Percentiles rank a stretch among this genome's conserved stretches.
phyloP scores from a whole-genome alignment of 2,888 invertebrate species.

The Gymnocheta viridis region DNA sequence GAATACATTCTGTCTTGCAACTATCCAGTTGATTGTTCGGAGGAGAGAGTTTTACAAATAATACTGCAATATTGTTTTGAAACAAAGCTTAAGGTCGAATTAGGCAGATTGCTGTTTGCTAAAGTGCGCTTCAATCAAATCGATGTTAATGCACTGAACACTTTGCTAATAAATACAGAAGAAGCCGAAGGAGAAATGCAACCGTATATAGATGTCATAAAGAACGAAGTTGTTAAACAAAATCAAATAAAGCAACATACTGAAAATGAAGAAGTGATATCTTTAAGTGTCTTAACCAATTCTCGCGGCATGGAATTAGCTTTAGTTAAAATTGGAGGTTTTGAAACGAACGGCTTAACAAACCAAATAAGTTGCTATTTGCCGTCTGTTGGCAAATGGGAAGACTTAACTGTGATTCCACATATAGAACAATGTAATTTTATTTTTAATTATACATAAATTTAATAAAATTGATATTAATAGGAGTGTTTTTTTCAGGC shows the following conservation, averaged over 20 bases:
- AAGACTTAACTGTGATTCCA: slow-evolving; percentile 86
- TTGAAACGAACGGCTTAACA: slow-evolving; percentile 86
- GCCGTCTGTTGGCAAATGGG: slow-evolving; percentile 85
- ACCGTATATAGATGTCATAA: slow-evolving; percentile 53
- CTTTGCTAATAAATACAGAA: slow-evolving; percentile 46
- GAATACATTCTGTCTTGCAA: slow-evolving; percentile 85
- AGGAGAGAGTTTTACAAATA: slow-evolving; percentile 84
- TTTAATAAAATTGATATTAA: background rate
- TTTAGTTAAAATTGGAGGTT: slow-evolving; percentile 87
- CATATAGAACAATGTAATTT: slow-evolving; percentile 86
- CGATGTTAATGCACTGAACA: slow-evolving; percentile 65
- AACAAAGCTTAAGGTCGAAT: slow-evolving; percentile 70
- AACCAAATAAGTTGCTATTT: slow-evolving; percentile 87
- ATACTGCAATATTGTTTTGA: slow-evolving; percentile 84
- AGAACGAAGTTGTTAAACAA: slow-evolving; percentile 68
- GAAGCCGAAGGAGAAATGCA: slow-evolving; percentile 50
- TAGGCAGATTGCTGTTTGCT: slow-evolving; percentile 73
- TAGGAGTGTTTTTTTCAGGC: slow-evolving; percentile 70
- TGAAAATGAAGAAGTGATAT: slow-evolving; percentile 67
- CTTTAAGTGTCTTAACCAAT: slow-evolving; percentile 82
- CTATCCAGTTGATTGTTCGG: slow-evolving; percentile 87
- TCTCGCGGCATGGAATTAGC: slow-evolving; percentile 87
- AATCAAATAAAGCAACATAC: slow-evolving; percentile 61
- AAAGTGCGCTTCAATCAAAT: slow-evolving; percentile 77
- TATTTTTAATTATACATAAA: background rate